These are phyloP conservation scores for Sisyra nigra DNA, from an alignment of 2,888 invertebrate genomes.

Conservation along the genomic window DNA sequence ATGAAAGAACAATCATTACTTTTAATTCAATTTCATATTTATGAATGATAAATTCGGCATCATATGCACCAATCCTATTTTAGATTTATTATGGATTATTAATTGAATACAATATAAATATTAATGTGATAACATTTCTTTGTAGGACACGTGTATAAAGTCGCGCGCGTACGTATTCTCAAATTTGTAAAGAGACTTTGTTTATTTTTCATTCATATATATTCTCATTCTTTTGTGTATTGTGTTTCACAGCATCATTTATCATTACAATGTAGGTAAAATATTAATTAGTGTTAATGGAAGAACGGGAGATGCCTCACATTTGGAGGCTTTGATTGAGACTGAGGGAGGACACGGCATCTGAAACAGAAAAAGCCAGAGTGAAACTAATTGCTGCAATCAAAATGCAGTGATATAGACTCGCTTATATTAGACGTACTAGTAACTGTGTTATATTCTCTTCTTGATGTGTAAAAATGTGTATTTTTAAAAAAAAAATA, in stretches of 20 bases:
- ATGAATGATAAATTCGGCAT: conserved; percentile 2
- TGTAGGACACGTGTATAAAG: conserved; percentile 29
- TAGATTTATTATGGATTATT: conserved; percentile 23
- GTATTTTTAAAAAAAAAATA: neutral
- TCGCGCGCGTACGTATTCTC: conserved; percentile 27
- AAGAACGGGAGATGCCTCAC: neutral
- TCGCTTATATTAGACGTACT: neutral
- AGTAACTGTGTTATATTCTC: conserved; percentile 2
- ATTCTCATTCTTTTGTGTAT: conserved; percentile 9
- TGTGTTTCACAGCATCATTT: conserved; percentile 2
- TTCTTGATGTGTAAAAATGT: neutral
- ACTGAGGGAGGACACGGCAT: conserved; percentile 27
- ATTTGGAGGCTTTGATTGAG: conserved; percentile 18
- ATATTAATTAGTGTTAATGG: conserved; percentile 1
- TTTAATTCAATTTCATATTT: neutral
- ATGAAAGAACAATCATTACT: no score
- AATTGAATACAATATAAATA: conserved; percentile 16
- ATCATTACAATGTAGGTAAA: conserved; percentile 5
- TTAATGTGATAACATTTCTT: conserved; percentile 33
- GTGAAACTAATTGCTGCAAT: conserved; percentile 12
- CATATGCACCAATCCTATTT: conserved; percentile 27
- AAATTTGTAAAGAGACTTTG: conserved; percentile 26
- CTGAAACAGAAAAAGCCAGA: conserved; percentile 15
- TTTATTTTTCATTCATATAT: conserved; percentile 15
- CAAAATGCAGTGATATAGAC: conserved; percentile 15